Evolutionary conservation across 2,797 vertebrate genomes (phyloP), one percentile per base, ranked within the genome.

Genomic region (Fratercula arctica): DNA sequence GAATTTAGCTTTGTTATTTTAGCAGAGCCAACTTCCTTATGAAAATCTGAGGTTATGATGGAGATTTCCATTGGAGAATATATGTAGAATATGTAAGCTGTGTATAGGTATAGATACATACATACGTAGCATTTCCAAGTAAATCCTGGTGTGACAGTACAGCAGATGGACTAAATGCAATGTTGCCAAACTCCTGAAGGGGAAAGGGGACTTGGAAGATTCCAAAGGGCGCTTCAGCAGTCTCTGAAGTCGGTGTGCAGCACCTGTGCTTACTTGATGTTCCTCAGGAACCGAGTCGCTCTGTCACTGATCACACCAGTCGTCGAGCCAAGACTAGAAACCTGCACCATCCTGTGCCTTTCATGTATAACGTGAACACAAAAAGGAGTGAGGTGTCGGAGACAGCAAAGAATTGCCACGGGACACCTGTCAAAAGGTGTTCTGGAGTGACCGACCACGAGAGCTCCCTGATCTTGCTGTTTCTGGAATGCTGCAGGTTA

Each of bases 371-470:
- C 10, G n/a, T 11, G 43, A 66, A 19, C 20, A 15, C 2, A 1
- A 29, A 18, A 29, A 37, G 21, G 35, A 15, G 9, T 4, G 10
- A 45, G 31, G 39, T 23, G 50, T 61, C 48, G 43, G 57, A 33
- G 33, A 37, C 18, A 23, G 15, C 43, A 35, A 63, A 35, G 33
- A 15, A 23, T 33, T 35, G 43, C 35, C 31, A 1, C 31, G 48
- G 28, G 28, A 35, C 41, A 17, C 25, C 25, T 35, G 25, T 16
- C 16, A n/a, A 29, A 70, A 70, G 28, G 15, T 28, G 48, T 39
- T 63, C 17, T 29, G 57, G 29, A 54, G 43, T 16, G n/a, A 17
- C 16, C 0, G 4, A n/a, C 56, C 41, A 3, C 1, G 9, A 25
- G 13, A 70, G 16, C 18, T 48, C 41, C 66, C n/a, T 10, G 11